Evolutionary conservation across 2,797 vertebrate species (phyloP), one percentile per base, ranked within the genome.

Genomic region (Melanotaenia boesemani): DNA sequence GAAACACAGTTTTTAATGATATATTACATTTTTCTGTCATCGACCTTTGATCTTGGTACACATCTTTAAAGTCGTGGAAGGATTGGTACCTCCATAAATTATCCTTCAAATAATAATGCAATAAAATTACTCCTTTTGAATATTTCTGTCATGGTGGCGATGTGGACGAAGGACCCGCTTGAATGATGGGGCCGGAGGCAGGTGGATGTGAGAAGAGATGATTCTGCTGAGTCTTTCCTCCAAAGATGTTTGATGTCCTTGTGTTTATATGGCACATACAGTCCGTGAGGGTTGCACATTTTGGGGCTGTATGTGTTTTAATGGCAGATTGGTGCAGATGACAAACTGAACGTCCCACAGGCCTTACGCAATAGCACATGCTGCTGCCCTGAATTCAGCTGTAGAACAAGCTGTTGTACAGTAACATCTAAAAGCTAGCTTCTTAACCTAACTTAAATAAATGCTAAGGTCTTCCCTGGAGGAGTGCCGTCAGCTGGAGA

Each of bases 401-500:
- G 12, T 13, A 24, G 9, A 16, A 9, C 50, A 4, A 55, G 15
- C 9, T 26, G 52, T 55, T 52, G n/a, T 26, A 22, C n/a, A 22
- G 48, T 50, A 13, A 11, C 52, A 22, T 26, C 52, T 54, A 2
- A 54, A 54, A 54, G n/a, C 12, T 55, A 55, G 28, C 52, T 13
- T 24, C 24, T 20, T 46, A 46, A 46, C 16, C 44, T 28, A 6
- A 15, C 6, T 55, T 4, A 26, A 28, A 20, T 54, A 26, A 26
- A 55, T 26, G 74, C 65, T 58, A 79, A 99, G 98, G 15, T 88
- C 84, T 1, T 88, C 87, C 0, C 82, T 99, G 54, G 86, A 93
- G 44, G 93, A 97, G 67, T 94, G 91, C 44, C 84, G 57, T 26
- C 73, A 93, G 69, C 92, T 92, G 82, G 96, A 96, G 83, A 90